Evolutionary conservation across 2,797 vertebrate genomes (phyloP).

Genomic region (Glyptemys insculpta): DNA sequence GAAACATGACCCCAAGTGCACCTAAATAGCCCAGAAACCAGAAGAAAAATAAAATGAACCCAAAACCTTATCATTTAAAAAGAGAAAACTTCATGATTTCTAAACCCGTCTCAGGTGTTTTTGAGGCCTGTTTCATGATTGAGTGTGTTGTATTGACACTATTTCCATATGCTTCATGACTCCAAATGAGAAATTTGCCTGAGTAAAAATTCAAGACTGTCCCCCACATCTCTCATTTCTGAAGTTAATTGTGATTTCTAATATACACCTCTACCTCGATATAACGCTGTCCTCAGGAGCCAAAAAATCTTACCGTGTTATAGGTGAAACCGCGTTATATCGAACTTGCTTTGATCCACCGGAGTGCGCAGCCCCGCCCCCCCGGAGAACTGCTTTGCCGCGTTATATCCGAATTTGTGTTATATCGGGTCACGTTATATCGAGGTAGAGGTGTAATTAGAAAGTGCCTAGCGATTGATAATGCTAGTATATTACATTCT

Average conservation of each 20-base stretch:
- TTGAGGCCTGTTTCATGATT: background rate
- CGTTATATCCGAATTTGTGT: no score
- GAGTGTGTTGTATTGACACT: background rate
- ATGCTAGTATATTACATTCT: conserved; percentile 4
- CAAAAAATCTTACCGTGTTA: no score
- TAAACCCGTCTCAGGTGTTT: background rate
- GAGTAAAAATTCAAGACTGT: background rate
- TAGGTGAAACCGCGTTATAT: no score
- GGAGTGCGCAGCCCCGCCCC: no score
- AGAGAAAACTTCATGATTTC: background rate
- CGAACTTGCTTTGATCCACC: no score
- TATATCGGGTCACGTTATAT: no score
- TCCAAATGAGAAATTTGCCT: background rate
- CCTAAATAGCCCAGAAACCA: background rate
- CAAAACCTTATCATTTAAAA: background rate
- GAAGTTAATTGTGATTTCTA: conserved; percentile 8
- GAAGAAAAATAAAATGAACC: conserved; percentile 14
- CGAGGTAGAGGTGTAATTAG: background rate
- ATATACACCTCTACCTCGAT: background rate
- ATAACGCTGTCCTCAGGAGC: no score
- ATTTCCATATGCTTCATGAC: background rate
- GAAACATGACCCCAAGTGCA: background rate
- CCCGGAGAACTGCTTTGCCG: no score
- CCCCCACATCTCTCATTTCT: background rate
- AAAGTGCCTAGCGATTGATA: background rate